Evolutionary conservation across 2,888 invertebrate species (phyloP), one percentile per base, ranked within the genome.

Genomic region (Cetonia aurata): DNA sequence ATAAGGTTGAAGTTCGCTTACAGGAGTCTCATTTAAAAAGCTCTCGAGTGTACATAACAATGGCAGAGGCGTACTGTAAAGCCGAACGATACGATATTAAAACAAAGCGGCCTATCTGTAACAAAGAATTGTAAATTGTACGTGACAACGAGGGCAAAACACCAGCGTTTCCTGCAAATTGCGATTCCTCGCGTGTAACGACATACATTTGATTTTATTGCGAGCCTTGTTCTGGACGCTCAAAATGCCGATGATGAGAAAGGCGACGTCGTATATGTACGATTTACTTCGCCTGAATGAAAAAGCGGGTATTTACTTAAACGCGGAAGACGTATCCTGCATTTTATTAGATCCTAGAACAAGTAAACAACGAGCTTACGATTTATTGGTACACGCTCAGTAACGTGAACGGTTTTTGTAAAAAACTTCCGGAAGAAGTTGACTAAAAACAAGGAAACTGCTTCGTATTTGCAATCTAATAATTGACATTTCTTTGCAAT

Each of bases 291-390:
- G 50, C 17, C 41, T 19, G 62, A 65, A 65, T 65, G 57, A 65
- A 65, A 65, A 65, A 65, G 52, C n/a, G 50, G 17, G 37, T 50
- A 65, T 52, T 65, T 65, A 65, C 62, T 65, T 52, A 65, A 65
- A 65, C 37, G 62, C 62, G 50, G 62, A 65, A 65, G 50, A 65
- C 50, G 62, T 17, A 50, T 65, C 17, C 19, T 50, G 62, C 50
- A 65, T 65, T 17, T 65, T 65, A 50, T 50, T 46, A 15, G 62
- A 13, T 50, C 25, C 37, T 52, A 50, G 37, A 33, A 12, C 33
- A 17, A 44, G 42, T 57, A 33, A 57, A 57, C 13, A 57, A 19
- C 42, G 50, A 50, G 50, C 50, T 65, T 50, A 50, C 62, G 50
- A 15, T 65, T 52, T 50, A 17, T n/a, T 48, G 37, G 60, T 65